Conservation (phyloP, 2,797 vertebrate genomes). For the Xenops minutus region DNA sequence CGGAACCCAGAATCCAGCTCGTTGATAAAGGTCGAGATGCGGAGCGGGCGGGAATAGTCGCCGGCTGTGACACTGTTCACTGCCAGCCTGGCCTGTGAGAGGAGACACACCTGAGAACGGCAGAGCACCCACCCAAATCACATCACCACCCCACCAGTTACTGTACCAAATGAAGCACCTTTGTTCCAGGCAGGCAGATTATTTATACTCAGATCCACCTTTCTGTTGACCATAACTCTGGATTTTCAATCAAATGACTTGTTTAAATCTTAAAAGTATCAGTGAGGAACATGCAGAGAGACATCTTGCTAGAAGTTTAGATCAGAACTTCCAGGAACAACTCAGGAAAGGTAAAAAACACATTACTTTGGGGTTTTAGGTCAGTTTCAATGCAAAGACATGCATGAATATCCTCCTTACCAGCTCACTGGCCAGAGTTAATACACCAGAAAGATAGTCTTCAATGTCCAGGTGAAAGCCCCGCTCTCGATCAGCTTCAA, state of each 20-base stretch:
- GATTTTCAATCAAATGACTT: neutral
- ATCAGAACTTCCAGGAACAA: neutral
- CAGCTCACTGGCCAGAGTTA: slow-evolving; percentile 95
- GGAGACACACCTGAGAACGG: neutral
- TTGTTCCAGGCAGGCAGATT: neutral
- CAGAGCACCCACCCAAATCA: neutral
- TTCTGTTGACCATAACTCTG: neutral
- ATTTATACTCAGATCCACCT: neutral
- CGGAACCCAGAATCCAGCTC: slow-evolving; percentile 97
- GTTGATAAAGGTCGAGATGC: slow-evolving; percentile 96
- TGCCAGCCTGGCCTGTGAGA: slow-evolving; percentile 87
- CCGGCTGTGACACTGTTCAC: slow-evolving; percentile 97
- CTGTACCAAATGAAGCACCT: neutral
- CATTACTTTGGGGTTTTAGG: neutral
- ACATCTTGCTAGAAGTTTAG: neutral
- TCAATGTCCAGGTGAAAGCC: slow-evolving; percentile 97
- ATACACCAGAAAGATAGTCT: slow-evolving; percentile 93
- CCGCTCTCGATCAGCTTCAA: slow-evolving; percentile 90
- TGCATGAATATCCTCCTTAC: slow-evolving; percentile 73
- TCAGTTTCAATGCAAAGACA: neutral
- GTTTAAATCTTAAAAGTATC: neutral
- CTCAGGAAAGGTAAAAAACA: neutral
- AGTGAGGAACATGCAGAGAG: neutral
- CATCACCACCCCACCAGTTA: neutral
- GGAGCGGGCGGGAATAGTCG: slow-evolving; percentile 91